Evolutionary conservation across 2,888 invertebrate species (phyloP).

Genomic region (Agrochola lychnidis): DNA sequence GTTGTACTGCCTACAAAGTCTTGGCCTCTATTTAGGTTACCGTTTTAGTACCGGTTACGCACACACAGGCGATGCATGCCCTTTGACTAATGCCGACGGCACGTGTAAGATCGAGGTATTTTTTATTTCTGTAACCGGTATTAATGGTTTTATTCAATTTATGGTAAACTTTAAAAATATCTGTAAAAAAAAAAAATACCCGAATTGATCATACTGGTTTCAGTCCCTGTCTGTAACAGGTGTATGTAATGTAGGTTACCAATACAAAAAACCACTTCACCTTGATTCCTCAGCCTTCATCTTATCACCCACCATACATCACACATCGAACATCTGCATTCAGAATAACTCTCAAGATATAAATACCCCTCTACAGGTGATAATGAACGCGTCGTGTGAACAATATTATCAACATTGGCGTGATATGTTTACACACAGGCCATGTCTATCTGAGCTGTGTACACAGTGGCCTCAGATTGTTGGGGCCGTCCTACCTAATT

Average conservation of each 20-base stretch:
- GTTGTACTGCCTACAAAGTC: too few species aligned
- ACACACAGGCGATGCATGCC: too few species aligned
- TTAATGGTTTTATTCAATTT: too few species aligned
- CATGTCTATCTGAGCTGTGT: slow-evolving; percentile 23
- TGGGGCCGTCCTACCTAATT: slow-evolving; percentile 40
- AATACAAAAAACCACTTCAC: not conserved
- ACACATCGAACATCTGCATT: slow-evolving; percentile 42
- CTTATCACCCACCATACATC: slow-evolving; percentile 27
- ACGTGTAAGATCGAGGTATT: too few species aligned
- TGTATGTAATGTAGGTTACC: too few species aligned
- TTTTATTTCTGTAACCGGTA: too few species aligned
- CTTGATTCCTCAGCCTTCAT: slow-evolving; percentile 24
- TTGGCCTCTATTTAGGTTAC: too few species aligned
- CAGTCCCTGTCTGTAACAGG: not conserved
- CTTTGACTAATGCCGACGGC: too few species aligned
- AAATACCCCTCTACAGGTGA: slow-evolving; percentile 50
- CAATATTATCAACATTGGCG: slow-evolving; percentile 63
- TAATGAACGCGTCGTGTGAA: slow-evolving; percentile 70
- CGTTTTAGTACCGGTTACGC: too few species aligned
- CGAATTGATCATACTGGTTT: too few species aligned
- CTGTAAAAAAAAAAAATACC: too few species aligned
- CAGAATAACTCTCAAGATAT: slow-evolving; percentile 19
- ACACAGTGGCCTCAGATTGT: slow-evolving; percentile 44
- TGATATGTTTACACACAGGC: slow-evolving; percentile 26
- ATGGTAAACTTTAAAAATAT: too few species aligned